Evolutionary conservation across 1,140 invertebrate genomes (phyloP), one percentile per base, ranked within the genome.

Genomic region (Gryllus bimaculatus): DNA sequence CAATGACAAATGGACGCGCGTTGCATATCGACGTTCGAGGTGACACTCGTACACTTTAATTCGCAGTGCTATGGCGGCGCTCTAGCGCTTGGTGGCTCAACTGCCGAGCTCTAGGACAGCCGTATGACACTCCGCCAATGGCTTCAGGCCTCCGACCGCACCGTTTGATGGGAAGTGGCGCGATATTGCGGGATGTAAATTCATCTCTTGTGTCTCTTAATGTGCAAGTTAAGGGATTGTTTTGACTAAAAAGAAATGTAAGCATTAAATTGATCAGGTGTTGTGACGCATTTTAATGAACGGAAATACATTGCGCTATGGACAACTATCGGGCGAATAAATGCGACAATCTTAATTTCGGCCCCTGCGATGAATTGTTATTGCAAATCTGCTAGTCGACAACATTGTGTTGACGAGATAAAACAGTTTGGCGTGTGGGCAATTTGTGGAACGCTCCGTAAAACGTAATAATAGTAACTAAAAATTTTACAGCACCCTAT

Each of bases 11-110:
- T 66, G 54, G 54, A 66, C 54, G 10, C 54, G 54, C 10, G 54
- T 18, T 10, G 54, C 54, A 18, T 66, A 66, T 66, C 54, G 54
- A 18, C 54, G 54, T 18, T 66, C 54, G 54, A 10, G 54, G 54
- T 66, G 54, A 66, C 54, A 66, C 54, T 66, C 54, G 54, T 66
- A 66, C 54, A 18, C 54, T 66, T 66, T 66, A 66, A 66, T 66
- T 66, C 7, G 54, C 54, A 66, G 54, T 13, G 54, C 18, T 66
- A 7, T 66, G 54, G 54, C 54, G 54, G 54, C 54, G 54, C 10
- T 66, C 54, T 66, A 66, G 54, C 54, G 54, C 54, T 66, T 66
- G 10, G 54, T 66, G 54, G 54, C 54, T 66, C 54, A 18, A 66
- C 54, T 18, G 18, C 10, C 7, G 54, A 3, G 54, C 54, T 66